Evolutionary conservation across 2,888 invertebrate species (phyloP).

Genomic region (Horisme vitalbata): DNA sequence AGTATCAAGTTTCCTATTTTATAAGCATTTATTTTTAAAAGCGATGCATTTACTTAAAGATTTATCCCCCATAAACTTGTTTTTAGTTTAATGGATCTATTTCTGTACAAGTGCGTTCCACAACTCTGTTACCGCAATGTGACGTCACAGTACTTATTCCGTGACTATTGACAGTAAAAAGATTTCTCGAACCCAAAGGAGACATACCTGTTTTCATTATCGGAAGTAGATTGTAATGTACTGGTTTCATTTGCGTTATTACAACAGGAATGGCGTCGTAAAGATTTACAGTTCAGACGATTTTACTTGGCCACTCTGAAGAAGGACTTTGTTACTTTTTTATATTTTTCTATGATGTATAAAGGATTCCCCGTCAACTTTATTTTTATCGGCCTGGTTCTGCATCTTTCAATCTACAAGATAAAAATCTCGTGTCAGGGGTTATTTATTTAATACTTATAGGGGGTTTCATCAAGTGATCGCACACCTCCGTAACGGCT

Average conservation of each 20-base stretch:
- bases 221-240: constrained; percentile 27
- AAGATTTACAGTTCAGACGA: no score
- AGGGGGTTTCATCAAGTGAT: no score
- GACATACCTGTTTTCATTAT: constrained; percentile 33
- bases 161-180: constrained; percentile 37
- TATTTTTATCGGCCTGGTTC: no score
- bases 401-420: no score
- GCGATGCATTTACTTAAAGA: constrained; percentile 6
- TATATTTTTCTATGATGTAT: no score
- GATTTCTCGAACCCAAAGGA: constrained; percentile 30
- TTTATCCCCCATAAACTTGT: constrained; percentile 18
- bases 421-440: no score
- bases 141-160: constrained; percentile 32
- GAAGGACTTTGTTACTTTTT: no score
- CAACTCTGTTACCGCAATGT: constrained; percentile 30
- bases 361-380: no score
- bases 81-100: constrained; percentile 21
- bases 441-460: no score
- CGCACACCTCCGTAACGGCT: no score
- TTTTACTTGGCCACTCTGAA: no score
- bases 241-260: constrained; percentile 25
- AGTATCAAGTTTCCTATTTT: neutral
- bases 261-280: constrained; percentile 13
- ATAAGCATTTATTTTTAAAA: neutral
- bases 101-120: constrained; percentile 18